Evolutionary conservation across 2,113 vertebrate species (phyloP).

Genomic region (Sorex araneus): DNA sequence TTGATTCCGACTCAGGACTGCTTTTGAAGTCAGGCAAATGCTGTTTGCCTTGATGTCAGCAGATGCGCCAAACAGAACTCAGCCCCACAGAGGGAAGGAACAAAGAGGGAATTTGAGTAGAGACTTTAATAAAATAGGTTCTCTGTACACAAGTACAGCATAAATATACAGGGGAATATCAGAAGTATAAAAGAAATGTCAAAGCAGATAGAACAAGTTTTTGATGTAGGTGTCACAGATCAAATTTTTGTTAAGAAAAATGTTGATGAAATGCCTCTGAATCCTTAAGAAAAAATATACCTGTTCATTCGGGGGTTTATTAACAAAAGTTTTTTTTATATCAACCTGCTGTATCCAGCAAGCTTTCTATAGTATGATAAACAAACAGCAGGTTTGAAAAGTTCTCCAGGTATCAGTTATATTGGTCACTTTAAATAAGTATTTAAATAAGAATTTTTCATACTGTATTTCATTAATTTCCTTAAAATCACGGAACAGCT

Average conservation of each 20-base stretch:
- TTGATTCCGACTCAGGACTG: neutral
- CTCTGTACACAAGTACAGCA: constrained; percentile 28
- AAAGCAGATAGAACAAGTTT: constrained; percentile 28
- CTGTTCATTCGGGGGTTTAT: neutral
- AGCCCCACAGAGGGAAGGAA: neutral
- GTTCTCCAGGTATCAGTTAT: neutral
- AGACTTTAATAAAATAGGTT: constrained; percentile 59
- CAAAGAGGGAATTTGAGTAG: neutral
- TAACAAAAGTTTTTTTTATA: constrained; percentile 52
- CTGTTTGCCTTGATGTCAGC: neutral
- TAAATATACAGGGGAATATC: constrained; percentile 53
- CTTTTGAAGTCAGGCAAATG: constrained; percentile 12
- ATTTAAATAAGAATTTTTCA: neutral
- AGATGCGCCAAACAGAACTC: neutral
- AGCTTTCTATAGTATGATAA: constrained; percentile 12
- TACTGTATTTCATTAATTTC: neutral
- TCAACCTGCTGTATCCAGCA: neutral
- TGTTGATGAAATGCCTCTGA: constrained; percentile 55
- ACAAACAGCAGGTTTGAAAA: neutral
- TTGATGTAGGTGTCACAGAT: constrained; percentile 63
- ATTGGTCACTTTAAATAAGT: neutral
- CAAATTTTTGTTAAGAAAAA: constrained; percentile 64
- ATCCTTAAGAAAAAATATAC: constrained; percentile 32
- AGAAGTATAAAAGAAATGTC: constrained; percentile 62
- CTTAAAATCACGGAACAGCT: neutral